phyloP scores from a whole-genome alignment of 1,140 invertebrate genomes.

The Luehdorfia chinensis region DNA sequence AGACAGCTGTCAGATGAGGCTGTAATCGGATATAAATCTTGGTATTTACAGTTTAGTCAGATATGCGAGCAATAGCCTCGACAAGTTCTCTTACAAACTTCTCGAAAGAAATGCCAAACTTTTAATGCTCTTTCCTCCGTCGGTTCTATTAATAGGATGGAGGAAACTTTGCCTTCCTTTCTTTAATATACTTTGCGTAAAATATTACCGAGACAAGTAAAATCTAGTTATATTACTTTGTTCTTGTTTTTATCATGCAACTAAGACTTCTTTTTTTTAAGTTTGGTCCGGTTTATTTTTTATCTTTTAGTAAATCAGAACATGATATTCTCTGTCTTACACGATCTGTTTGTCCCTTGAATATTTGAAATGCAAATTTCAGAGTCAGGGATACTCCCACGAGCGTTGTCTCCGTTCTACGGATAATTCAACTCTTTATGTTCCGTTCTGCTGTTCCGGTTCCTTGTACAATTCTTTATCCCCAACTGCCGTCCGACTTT shows the following conservation, averaged over 20 bases:
- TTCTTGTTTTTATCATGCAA: neutral
- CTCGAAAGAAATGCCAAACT: slow-evolving; percentile 54
- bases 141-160: slow-evolving; percentile 49
- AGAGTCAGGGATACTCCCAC: too few relatives aligned
- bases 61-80: slow-evolving; percentile 43
- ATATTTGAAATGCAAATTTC: too few relatives aligned
- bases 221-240: slow-evolving; percentile 1
- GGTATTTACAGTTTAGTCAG: slow-evolving; percentile 41
- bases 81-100: slow-evolving; percentile 43
- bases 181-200: slow-evolving; percentile 30
- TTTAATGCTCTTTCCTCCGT: slow-evolving; percentile 56
- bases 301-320: too few relatives aligned
- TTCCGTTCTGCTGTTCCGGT: too few relatives aligned
- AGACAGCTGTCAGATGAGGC: slow-evolving; percentile 51
- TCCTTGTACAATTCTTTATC: too few relatives aligned
- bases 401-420: too few relatives aligned
- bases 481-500: too few relatives aligned
- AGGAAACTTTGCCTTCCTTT: slow-evolving; percentile 33
- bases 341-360: too few relatives aligned
- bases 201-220: slow-evolving; percentile 21
- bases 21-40: slow-evolving; percentile 59
- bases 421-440: too few relatives aligned
- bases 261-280: too few relatives aligned
- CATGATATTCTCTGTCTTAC: too few relatives aligned
- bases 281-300: too few relatives aligned